Percentiles rank a stretch among this genome's conserved stretches.
phyloP scores from a whole-genome alignment of 2,797 vertebrate genomes.

The Eidolon dupreanum region DNA sequence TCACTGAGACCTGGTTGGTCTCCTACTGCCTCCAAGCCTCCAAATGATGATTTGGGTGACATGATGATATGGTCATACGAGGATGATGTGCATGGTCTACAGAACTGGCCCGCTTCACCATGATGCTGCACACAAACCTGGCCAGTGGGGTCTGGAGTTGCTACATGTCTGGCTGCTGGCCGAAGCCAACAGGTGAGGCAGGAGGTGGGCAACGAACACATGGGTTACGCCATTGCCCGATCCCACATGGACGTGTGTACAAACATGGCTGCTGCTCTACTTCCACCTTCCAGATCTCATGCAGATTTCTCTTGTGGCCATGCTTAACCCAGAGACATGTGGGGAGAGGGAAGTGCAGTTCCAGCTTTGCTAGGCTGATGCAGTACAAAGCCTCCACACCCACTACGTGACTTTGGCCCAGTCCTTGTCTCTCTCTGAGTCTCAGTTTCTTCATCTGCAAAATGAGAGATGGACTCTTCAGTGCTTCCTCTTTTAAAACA shows the following conservation, averaged over 20 bases:
- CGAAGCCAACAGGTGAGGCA: background rate
- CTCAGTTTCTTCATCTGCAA: background rate
- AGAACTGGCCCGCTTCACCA: fast-evolving
- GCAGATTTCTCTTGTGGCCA: background rate
- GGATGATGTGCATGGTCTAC: background rate
- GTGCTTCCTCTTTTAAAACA: background rate
- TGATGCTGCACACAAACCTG: background rate
- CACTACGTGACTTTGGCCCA: background rate
- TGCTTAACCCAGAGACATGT: fast-evolving
- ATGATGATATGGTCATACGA: background rate
- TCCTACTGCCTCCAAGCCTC: background rate
- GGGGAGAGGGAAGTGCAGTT: background rate
- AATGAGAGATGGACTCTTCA: background rate
- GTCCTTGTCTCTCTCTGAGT: background rate
- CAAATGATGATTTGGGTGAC: background rate
- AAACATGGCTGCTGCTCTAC: fast-evolving
- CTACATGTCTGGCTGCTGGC: background rate
- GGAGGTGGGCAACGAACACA: fast-evolving
- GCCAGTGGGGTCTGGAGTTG: background rate
- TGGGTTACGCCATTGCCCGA: fast-evolving
- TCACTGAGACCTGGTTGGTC: background rate
- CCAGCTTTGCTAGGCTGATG: background rate
- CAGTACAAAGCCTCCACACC: fast-evolving
- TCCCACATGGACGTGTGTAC: background rate
- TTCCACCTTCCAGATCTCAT: background rate